A percentile compares a stretch with the other conserved stretches of the same genome.
Evolutionary conservation across 1,140 invertebrate genomes (phyloP).

Genomic region (Tribolium castaneum): DNA sequence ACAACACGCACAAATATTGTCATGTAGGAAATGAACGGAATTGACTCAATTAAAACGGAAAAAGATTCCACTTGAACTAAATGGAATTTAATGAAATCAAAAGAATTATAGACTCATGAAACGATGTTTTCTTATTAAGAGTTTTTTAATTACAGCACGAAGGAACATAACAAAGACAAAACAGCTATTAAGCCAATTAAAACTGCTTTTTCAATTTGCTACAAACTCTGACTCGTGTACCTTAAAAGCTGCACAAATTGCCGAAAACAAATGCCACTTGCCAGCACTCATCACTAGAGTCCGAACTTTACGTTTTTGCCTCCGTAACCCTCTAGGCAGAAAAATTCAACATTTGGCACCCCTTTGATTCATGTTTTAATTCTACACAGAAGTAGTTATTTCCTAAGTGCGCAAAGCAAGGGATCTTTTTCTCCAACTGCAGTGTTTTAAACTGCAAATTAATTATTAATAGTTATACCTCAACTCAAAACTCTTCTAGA

Average conservation of each 20-base stretch:
- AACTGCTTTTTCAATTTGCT: conserved; percentile 11
- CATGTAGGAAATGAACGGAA: not conserved
- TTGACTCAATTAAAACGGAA: conserved; percentile 1
- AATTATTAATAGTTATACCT: no score
- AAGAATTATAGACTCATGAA: conserved; percentile 12
- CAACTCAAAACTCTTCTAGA: no score
- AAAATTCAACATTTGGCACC: no score
- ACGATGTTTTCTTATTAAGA: conserved; percentile 25
- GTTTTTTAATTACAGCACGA: conserved; percentile 7
- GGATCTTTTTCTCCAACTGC: no score
- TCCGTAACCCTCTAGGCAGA: no score
- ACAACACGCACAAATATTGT: not conserved
- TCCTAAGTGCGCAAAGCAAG: no score
- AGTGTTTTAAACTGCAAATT: no score
- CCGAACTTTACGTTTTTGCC: no score
- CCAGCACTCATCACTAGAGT: no score
- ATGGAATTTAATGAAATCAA: conserved; percentile 16
- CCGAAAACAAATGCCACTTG: not conserved
- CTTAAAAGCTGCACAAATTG: not conserved
- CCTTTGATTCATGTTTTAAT: no score
- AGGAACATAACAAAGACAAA: not conserved
- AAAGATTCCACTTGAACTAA: conserved; percentile 12
- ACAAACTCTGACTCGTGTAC: not conserved
- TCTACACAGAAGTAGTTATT: no score
- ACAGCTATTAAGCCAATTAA: not conserved